Base-by-base conservation (phyloP, 2,888 invertebrate genomes). In the Dermolepida albohirtum region DNA sequence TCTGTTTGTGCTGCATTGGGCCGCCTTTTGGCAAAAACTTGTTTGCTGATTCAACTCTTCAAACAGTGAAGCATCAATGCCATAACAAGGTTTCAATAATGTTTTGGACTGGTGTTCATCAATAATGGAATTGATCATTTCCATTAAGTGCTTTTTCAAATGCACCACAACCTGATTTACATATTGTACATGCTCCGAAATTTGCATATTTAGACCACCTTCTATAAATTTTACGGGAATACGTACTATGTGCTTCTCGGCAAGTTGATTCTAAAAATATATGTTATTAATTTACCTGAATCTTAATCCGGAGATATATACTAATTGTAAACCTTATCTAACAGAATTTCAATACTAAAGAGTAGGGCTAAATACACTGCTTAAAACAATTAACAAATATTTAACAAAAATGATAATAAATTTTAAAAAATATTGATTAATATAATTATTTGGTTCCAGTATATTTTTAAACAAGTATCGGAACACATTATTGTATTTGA, bases 41-140 rank as follows among this genome's bases (percentile, higher is more conserved):
- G 90, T 86, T 82, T 95, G 91, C 81, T 90, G 90, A 77, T 88
- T 88, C 68, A 92, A 83, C 77, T 92, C 93, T 73, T 90, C 89
- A 76, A 91, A 88, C 64, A 89, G 80, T 82, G 84, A 82, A 55
- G 86, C 86, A 63, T 89, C 88, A 70, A 90, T 88, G 5, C 90
- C 90, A 74, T 87, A 86, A 77, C 86, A 87, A n/a, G 87, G 85
- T 73, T 87, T 87, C 72, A 88, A 82, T 74, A 85, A 84, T 64
- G 83, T 84, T 78, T 86, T 89, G 64, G 83, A 82, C 57, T 88
- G 87, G 76, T 91, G 88, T 77, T 90, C 90, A 66, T 92, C 92
- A 4, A 90, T 86, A 34, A 92, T 88, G 11, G 87, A 83, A 76
- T 91, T 89, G 47, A 94, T 87, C 77, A 91, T 87, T 67, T 89